Evolutionary conservation across 2,888 invertebrate species (phyloP).

Genomic region (Nematopogon swammerdamellus): DNA sequence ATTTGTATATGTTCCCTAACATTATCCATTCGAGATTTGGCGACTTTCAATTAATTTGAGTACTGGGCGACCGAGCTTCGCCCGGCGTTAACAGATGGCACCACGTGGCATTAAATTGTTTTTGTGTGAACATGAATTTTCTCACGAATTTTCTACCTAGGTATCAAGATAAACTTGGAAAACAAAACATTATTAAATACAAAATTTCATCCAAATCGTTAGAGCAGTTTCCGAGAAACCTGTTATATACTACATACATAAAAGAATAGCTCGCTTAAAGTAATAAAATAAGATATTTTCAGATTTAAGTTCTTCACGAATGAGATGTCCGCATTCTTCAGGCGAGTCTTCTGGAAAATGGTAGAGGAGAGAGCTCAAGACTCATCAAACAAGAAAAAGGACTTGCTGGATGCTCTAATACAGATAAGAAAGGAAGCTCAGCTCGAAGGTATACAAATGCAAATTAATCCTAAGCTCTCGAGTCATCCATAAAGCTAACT

Average conservation of each 20-base stretch:
- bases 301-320: slow-evolving; percentile 31
- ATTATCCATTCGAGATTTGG: too few species aligned
- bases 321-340: slow-evolving; percentile 19
- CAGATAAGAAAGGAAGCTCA: slow-evolving; percentile 24
- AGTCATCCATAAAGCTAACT: neutral
- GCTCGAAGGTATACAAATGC: slow-evolving; percentile 16
- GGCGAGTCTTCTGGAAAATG: slow-evolving; percentile 17
- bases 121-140: too few species aligned
- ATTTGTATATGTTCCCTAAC: slow-evolving; percentile 3
- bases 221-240: too few species aligned
- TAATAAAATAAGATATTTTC: too few species aligned
- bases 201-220: neutral
- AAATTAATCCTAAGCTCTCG: neutral
- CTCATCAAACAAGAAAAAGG: slow-evolving; percentile 14
- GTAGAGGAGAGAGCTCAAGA: slow-evolving; percentile 19
- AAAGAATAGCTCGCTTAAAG: too few species aligned
- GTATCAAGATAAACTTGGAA: too few species aligned
- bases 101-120: too few species aligned
- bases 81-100: too few species aligned
- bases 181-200: neutral
- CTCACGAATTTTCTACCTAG: neutral
- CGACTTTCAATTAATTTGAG: too few species aligned
- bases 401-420: slow-evolving; percentile 27
- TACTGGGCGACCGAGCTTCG: too few species aligned
- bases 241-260: too few species aligned